Evolutionary conservation across 2,113 vertebrate species (phyloP).

Genomic region (Mesitornis unicolor): DNA sequence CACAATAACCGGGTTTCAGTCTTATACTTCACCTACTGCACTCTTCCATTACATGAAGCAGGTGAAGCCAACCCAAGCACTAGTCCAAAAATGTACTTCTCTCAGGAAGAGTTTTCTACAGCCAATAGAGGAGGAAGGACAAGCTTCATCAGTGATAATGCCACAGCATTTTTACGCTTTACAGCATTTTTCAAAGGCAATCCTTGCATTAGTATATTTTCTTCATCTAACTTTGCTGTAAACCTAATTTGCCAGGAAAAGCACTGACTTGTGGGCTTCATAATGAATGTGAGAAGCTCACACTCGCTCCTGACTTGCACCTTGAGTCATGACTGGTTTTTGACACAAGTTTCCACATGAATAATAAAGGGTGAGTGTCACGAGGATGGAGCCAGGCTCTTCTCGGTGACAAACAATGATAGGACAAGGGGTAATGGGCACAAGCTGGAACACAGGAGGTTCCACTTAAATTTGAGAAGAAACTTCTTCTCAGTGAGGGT

Average conservation of each 20-base stretch:
- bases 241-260: neutral
- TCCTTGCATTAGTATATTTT: neutral
- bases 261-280: neutral
- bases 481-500: too few species aligned
- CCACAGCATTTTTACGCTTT: neutral
- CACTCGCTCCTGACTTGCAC: neutral
- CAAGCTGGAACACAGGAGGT: too few species aligned
- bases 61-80: neutral
- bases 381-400: too few species aligned
- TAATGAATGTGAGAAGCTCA: neutral
- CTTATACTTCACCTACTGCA: neutral
- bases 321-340: neutral
- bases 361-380: too few species aligned
- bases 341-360: neutral
- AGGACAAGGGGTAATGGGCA: too few species aligned
- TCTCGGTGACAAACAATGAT: too few species aligned
- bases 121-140: neutral
- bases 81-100: neutral
- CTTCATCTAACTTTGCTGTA: neutral
- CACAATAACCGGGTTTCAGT: neutral
- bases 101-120: neutral
- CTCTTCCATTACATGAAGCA: neutral
- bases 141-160: rapidly evolving
- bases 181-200: neutral
- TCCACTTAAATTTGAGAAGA: too few species aligned